Conservation (phyloP, 1,140 invertebrate genomes). For the Drosophila lacertosa region DNA sequence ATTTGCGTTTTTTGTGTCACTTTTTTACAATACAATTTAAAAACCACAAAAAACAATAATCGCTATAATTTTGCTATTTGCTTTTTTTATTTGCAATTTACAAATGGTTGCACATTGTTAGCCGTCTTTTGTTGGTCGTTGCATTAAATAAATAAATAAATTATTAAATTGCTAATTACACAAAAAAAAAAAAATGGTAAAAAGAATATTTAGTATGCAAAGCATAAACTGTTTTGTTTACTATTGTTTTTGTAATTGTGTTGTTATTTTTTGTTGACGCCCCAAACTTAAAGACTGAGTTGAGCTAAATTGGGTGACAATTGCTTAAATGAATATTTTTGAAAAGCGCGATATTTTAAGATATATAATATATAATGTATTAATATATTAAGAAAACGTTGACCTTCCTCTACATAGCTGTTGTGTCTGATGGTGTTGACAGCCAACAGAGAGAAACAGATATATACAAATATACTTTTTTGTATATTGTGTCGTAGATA, state of each 20-base stretch:
- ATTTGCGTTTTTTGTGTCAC: background rate
- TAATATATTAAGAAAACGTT: conserved; percentile 24
- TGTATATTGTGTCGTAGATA: conserved; percentile 21
- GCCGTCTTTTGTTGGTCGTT: conserved; percentile 7
- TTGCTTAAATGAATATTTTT: conserved; percentile 14
- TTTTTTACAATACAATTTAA: background rate
- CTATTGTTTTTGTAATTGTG: background rate
- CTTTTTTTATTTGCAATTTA: conserved; percentile 17
- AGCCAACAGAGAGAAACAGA: conserved; percentile 1
- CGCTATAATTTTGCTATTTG: conserved; percentile 8
- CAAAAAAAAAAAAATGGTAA: conserved; percentile 4
- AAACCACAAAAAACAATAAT: background rate
- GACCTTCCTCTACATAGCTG: conserved; percentile 31
- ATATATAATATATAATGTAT: conserved; percentile 6
- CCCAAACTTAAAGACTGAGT: conserved; percentile 7
- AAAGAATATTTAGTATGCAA: background rate
- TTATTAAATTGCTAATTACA: conserved; percentile 15
- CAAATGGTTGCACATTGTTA: conserved; percentile 24
- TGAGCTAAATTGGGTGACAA: conserved; percentile 29
- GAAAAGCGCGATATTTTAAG: background rate
- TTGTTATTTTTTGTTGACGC: background rate
- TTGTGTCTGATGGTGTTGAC: conserved; percentile 17
- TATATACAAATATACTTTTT: background rate
- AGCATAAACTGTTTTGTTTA: background rate
- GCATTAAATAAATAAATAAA: conserved; percentile 14